Evolutionary conservation across 2,797 vertebrate species (phyloP).

Genomic region (Vespertilio murinus): DNA sequence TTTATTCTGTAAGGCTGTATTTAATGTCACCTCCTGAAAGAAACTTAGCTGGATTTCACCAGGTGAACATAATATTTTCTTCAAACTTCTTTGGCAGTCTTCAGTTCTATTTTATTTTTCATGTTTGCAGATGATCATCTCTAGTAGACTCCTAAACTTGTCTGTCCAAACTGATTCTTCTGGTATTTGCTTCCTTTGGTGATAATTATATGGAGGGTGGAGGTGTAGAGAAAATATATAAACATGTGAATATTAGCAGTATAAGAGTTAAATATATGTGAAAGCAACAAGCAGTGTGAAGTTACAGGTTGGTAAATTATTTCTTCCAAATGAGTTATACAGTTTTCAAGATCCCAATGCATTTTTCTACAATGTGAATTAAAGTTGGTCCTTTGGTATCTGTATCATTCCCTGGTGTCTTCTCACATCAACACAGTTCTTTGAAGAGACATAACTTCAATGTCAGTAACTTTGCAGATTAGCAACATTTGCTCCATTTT

Average conservation of each 20-base stretch:
- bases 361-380: neutral
- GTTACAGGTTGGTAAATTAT: neutral
- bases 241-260: neutral
- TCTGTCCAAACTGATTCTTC: neutral
- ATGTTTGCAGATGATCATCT: neutral
- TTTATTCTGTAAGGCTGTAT: neutral
- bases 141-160: neutral
- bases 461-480: neutral
- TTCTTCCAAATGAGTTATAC: neutral
- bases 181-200: neutral
- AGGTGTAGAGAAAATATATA: neutral
- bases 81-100: neutral
- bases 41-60: conserved; percentile 17
- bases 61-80: neutral
- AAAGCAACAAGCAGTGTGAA: neutral
- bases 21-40: neutral
- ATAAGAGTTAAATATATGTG: neutral
- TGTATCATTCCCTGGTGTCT: neutral
- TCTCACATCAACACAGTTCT: neutral
- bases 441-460: neutral
- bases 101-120: neutral
- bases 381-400: neutral
- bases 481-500: neutral
- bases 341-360: neutral
- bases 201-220: neutral